phyloP scores from a whole-genome alignment of 1,140 invertebrate genomes.

The Reticulitermes speratus region DNA sequence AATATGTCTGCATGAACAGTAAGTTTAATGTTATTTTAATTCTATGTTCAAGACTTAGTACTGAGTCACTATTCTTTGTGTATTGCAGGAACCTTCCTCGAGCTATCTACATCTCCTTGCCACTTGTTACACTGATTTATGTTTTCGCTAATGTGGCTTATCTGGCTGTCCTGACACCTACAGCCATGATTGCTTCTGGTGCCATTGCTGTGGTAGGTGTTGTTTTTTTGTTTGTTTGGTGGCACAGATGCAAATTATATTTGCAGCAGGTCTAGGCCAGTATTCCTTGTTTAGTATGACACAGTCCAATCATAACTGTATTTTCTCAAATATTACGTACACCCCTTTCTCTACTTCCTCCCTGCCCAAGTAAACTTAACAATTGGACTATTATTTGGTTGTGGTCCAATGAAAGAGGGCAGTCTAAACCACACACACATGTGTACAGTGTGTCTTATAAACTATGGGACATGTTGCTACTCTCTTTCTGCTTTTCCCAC shows the following conservation, averaged over 20 bases:
- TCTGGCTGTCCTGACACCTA: conserved; percentile 78
- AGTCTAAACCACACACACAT: too few relatives aligned
- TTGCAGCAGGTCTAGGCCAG: background rate
- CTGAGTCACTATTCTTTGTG: conserved; percentile 30
- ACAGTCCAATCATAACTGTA: background rate
- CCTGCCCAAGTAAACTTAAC: too few relatives aligned
- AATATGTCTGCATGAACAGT: too few relatives aligned
- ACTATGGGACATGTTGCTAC: too few relatives aligned
- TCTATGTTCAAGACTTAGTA: too few relatives aligned
- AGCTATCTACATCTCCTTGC: conserved; percentile 90
- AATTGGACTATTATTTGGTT: too few relatives aligned
- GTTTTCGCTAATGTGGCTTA: conserved; percentile 89
- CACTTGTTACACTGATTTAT: conserved; percentile 85
- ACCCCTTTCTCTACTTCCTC: too few relatives aligned
- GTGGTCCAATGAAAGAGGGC: too few relatives aligned
- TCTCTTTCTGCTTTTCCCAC: background rate
- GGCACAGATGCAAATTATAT: background rate
- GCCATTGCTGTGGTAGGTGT: conserved; percentile 84
- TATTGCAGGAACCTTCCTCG: conserved; percentile 78
- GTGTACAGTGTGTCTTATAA: too few relatives aligned
- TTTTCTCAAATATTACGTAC: too few relatives aligned
- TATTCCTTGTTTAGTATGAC: background rate
- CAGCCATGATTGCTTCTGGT: conserved; percentile 76
- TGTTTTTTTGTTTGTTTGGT: background rate
- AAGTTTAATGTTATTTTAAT: too few relatives aligned